Percentiles rank a stretch among this genome's conserved stretches.
phyloP scores from a whole-genome alignment of 2,113 vertebrate species.

The Collichthys lucidus region DNA sequence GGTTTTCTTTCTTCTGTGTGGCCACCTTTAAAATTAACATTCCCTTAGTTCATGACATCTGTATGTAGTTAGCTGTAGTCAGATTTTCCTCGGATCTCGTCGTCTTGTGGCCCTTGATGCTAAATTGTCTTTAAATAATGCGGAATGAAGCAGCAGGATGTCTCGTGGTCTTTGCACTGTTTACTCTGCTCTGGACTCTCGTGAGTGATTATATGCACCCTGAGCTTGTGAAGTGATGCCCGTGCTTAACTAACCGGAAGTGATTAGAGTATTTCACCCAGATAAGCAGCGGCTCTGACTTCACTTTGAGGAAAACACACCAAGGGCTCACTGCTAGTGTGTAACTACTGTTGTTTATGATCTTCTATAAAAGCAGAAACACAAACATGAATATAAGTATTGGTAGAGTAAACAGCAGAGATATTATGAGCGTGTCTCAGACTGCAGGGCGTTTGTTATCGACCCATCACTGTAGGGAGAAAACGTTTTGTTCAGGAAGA shows the following conservation, averaged over 20 bases:
- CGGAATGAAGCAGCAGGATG: background rate
- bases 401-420: background rate
- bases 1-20: constrained; percentile 14
- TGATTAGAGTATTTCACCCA: constrained; percentile 46
- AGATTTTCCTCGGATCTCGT: constrained; percentile 9
- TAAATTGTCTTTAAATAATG: constrained; percentile 23
- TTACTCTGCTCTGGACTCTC: constrained; percentile 19
- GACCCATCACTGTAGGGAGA: background rate
- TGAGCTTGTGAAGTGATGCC: constrained; percentile 29
- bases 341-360: background rate
- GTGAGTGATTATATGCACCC: constrained; percentile 1
- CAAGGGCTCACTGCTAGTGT: background rate
- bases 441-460: background rate
- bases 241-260: constrained; percentile 46
- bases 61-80: constrained; percentile 17
- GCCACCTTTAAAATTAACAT: constrained; percentile 18
- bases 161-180: background rate
- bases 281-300: constrained; percentile 17
- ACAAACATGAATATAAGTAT: background rate
- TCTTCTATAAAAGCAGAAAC: background rate
- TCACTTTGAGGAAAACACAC: background rate
- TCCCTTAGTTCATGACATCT: constrained; percentile 31
- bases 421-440: background rate
- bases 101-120: constrained; percentile 2
- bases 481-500: background rate